Base-by-base conservation (phyloP, 2,797 vertebrate species). In the Heliangelus exortis region DNA sequence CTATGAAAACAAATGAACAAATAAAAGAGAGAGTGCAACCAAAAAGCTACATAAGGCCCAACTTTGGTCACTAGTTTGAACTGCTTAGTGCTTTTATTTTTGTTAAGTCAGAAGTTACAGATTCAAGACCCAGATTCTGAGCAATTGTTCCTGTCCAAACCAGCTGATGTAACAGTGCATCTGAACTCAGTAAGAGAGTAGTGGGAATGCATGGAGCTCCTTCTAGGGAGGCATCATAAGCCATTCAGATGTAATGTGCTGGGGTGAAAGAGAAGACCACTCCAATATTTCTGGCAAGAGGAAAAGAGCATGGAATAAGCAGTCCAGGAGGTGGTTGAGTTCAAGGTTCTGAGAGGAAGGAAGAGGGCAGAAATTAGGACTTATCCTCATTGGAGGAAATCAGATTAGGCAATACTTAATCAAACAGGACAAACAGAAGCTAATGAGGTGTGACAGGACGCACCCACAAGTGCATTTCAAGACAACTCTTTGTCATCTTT, bases 281-380 rank as follows among this genome's bases (percentile, higher is more conserved):
- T 0, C 4, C 8, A 57, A 10, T 55, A n/a, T 45, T 21, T 33
- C 8, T 47, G 16, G 20, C 12, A 77, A 36, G 5, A 5, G 13
- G 79, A 86, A 68, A 2, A 68, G 22, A 66, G 4, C 10, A 51
- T 15, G 8, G 34, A 76, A 73, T 2, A 55, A 66, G 8, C 7
- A 69, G 3, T 23, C 5, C 5, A 47, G 12, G 14, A 68, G 1
- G 3, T 29, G 4, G 7, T 12, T 3, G 8, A 65, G 31, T 73
- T 33, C 9, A 55, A 16, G 2, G 6, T 33, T 10, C 15, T 66
- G 17, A 62, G 12, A 36, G 31, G 6, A 48, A 39, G 5, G 28
- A 62, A 74, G n/a, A 71, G 3, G 4, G 6, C 3, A 34, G 84
- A 77, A 66, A 25, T 22, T 54, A 66, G 20, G 7, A 31, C 1